Percentiles rank a stretch among this genome's conserved stretches.
Evolutionary conservation across 2,113 vertebrate species (phyloP).

Genomic region (Laterallus jamaicensis): DNA sequence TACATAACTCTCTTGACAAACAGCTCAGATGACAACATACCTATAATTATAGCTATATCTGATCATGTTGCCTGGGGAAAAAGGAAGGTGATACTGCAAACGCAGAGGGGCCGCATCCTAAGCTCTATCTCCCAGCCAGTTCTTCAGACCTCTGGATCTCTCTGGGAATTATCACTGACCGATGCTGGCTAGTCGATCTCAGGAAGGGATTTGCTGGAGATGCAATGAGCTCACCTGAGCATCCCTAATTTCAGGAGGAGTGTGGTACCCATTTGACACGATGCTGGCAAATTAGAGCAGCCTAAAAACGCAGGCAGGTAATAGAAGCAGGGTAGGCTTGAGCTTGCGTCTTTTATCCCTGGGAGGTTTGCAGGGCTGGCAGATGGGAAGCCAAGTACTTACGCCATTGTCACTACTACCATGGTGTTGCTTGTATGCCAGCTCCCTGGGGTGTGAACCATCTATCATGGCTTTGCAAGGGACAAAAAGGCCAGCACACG

Average conservation of each 20-base stretch:
- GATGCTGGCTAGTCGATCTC: accelerated
- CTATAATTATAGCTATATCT: slow-evolving; percentile 41
- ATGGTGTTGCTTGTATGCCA: background rate
- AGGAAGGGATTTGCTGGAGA: background rate
- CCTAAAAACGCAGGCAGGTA: slow-evolving; percentile 10
- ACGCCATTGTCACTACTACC: background rate
- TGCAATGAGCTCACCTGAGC: background rate
- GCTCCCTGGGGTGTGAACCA: background rate
- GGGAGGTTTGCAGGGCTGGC: slow-evolving; percentile 38
- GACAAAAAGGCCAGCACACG: background rate
- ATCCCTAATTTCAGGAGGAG: background rate
- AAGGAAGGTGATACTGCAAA: background rate
- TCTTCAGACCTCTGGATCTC: background rate
- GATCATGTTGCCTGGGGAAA: background rate
- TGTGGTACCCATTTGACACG: background rate
- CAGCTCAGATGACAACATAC: slow-evolving; percentile 23
- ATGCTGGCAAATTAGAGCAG: slow-evolving; percentile 13
- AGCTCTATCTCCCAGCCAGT: background rate
- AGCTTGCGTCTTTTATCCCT: background rate
- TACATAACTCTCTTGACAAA: slow-evolving; percentile 28
- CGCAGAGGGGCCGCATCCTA: background rate
- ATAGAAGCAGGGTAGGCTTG: background rate
- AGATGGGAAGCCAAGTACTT: slow-evolving; percentile 25
- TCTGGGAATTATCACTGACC: background rate
- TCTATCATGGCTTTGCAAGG: background rate